Evolutionary conservation across 2,888 invertebrate genomes (phyloP).

Genomic region (Hofmannophila pseudospretella): DNA sequence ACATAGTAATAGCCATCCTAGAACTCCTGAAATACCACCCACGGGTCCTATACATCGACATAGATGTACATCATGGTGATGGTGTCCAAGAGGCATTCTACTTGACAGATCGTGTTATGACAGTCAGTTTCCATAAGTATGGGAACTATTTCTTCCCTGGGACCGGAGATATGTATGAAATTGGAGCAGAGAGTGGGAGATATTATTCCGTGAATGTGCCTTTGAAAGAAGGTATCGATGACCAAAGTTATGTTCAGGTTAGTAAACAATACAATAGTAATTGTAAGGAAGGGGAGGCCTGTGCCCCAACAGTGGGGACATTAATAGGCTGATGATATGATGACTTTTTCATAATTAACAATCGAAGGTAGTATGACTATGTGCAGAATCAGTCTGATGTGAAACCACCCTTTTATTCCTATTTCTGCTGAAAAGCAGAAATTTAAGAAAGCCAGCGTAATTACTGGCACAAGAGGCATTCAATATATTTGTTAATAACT

Average conservation of each 20-base stretch:
- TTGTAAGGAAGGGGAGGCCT: too few relatives aligned
- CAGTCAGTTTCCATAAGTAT: constrained; percentile 99
- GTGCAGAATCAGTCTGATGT: too few relatives aligned
- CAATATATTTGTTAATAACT: too few relatives aligned
- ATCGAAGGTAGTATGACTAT: too few relatives aligned
- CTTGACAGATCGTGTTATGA: constrained; percentile 98
- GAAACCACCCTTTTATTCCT: too few relatives aligned
- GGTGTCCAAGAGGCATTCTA: constrained; percentile 99
- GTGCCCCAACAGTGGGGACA: too few relatives aligned
- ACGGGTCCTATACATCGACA: constrained; percentile 97
- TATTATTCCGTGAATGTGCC: constrained; percentile 99
- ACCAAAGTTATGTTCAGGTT: constrained; percentile 91
- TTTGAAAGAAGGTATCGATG: constrained; percentile 97
- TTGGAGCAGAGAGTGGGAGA: constrained; percentile 96
- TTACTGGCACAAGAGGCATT: too few relatives aligned
- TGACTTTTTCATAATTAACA: too few relatives aligned
- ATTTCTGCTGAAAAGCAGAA: too few relatives aligned
- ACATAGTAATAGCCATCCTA: constrained; percentile 97
- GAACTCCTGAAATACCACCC: constrained; percentile 96
- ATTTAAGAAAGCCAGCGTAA: too few relatives aligned
- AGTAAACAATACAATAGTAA: too few relatives aligned
- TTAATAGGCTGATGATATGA: too few relatives aligned
- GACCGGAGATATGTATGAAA: constrained; percentile 99
- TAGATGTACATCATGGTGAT: constrained; percentile 98
- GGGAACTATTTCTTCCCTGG: constrained; percentile 99